phyloP scores from a whole-genome alignment of 2,888 invertebrate genomes.

The Epicampocera succincta region DNA sequence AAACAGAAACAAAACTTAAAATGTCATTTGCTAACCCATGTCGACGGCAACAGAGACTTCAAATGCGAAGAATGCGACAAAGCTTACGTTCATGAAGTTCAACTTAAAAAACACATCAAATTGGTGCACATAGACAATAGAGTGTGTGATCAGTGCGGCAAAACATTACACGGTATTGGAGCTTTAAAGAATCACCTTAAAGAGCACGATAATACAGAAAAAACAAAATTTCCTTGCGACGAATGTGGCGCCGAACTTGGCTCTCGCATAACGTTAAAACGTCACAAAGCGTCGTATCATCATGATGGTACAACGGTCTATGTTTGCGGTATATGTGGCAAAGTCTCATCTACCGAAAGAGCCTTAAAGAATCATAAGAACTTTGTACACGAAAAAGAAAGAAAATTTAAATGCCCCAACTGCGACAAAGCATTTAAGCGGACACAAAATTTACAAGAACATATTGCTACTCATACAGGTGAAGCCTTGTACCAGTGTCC shows the following conservation, averaged over 20 bases:
- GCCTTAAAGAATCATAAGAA: constrained; percentile 71
- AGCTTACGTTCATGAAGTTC: constrained; percentile 64
- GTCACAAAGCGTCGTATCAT: constrained; percentile 71
- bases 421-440: constrained; percentile 73
- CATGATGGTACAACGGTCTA: constrained; percentile 68
- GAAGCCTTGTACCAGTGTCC: constrained; percentile 79
- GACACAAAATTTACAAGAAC: constrained; percentile 73
- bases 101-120: constrained; percentile 66
- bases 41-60: constrained; percentile 63
- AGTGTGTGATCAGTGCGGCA: constrained; percentile 70
- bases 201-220: constrained; percentile 63
- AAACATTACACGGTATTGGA: constrained; percentile 64
- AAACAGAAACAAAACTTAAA: constrained; percentile 64
- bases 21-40: constrained; percentile 70
- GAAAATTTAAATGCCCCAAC: constrained; percentile 71
- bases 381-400: constrained; percentile 71
- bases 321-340: constrained; percentile 72
- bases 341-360: constrained; percentile 69
- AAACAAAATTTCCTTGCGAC: constrained; percentile 68
- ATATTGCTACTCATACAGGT: constrained; percentile 80
- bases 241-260: constrained; percentile 70
- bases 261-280: constrained; percentile 67
- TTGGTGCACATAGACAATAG: constrained; percentile 65
- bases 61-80: constrained; percentile 72
- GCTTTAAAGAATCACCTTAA: constrained; percentile 67